Conservation (phyloP, 2,113 vertebrate species). For the Oncorhynchus clarkii region DNA sequence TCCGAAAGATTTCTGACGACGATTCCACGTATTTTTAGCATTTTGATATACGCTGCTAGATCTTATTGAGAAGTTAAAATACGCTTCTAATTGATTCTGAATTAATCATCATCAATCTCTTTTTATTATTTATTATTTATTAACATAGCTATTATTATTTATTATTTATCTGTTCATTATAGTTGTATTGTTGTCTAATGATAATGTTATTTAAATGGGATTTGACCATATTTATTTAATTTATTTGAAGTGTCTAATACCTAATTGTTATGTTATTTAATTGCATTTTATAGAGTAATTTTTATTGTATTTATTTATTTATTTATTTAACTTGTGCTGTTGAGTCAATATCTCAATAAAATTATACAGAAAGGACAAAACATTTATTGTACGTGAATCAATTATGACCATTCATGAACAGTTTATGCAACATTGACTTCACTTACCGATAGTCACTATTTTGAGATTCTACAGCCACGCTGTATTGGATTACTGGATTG, state of each 20-base stretch:
- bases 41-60: constrained; percentile 28
- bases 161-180: neutral
- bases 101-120: too few species aligned
- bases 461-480: too few species aligned
- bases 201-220: neutral
- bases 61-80: neutral
- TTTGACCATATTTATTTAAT: constrained; percentile 11
- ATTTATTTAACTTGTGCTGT: neutral
- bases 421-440: too few species aligned
- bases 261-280: constrained; percentile 14
- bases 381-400: too few species aligned
- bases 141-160: neutral
- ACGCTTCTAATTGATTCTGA: neutral
- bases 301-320: neutral
- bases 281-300: neutral
- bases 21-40: neutral
- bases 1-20: neutral
- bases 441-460: too few species aligned
- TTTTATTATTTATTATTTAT: neutral
- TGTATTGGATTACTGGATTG: too few species aligned
- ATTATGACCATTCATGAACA: too few species aligned
- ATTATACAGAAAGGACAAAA: neutral
- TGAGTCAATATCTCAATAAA: neutral
- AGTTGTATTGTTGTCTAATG: constrained; percentile 1
- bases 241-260: neutral